Percentiles rank a stretch among this genome's conserved stretches.
Evolutionary conservation across 2,113 vertebrate species (phyloP).

Genomic region (Castor canadensis): DNA sequence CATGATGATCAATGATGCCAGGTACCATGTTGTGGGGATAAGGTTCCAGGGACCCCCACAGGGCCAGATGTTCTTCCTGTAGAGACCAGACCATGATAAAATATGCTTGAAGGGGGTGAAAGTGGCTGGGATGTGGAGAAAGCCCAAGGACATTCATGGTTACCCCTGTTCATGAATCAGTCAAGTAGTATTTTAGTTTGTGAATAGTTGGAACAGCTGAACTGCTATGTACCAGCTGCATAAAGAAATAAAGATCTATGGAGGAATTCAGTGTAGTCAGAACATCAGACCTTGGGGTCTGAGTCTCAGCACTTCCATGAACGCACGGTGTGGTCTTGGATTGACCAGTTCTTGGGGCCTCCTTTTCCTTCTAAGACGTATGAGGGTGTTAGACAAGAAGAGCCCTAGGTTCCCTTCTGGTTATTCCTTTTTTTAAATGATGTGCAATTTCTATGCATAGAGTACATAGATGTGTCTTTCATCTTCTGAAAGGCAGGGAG

Average conservation of each 20-base stretch:
- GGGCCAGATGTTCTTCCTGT: neutral
- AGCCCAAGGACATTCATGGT: neutral
- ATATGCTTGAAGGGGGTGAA: neutral
- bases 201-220: neutral
- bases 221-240: neutral
- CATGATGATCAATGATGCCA: neutral
- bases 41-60: neutral
- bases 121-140: neutral
- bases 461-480: neutral
- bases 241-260: neutral
- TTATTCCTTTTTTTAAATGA: neutral
- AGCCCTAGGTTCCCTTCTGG: neutral
- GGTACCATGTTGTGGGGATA: neutral
- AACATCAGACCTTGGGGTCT: neutral
- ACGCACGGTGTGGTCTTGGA: neutral
- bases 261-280: neutral
- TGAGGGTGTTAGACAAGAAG: neutral
- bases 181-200: neutral
- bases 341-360: neutral
- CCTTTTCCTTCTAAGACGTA: neutral
- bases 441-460: neutral
- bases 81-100: neutral
- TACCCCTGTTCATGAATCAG: neutral
- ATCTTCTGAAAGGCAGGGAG: neutral
- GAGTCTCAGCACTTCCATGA: neutral